Evolutionary conservation across 2,113 vertebrate species (phyloP).

Genomic region (Bothrops jararaca): DNA sequence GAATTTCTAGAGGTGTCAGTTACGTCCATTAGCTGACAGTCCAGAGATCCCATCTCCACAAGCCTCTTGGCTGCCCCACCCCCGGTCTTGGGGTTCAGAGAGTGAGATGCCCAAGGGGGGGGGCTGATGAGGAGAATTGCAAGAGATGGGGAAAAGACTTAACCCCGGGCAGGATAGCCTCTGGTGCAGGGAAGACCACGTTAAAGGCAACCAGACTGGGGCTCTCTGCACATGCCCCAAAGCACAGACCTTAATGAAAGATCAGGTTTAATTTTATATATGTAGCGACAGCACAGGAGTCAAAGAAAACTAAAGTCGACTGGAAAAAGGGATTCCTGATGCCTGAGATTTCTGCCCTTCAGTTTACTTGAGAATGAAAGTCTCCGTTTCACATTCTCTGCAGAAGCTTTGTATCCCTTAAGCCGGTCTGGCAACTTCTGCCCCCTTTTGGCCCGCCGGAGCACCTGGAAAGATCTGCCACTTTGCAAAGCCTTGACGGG

Average conservation of each 20-base stretch:
- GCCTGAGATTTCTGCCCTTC: background rate
- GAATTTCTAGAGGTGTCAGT: background rate
- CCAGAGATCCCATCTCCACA: background rate
- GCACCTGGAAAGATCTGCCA: background rate
- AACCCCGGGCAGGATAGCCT: rapidly evolving
- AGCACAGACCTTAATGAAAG: background rate
- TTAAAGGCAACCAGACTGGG: background rate
- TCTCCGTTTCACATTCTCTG: background rate
- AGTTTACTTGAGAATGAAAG: background rate
- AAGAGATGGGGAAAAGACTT: background rate
- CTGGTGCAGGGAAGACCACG: too few relatives aligned
- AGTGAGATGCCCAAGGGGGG: background rate
- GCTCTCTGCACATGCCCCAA: background rate
- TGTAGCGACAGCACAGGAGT: background rate
- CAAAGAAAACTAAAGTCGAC: background rate
- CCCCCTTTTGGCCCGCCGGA: background rate
- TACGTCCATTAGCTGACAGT: background rate
- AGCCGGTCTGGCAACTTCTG: background rate
- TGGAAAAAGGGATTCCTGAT: background rate
- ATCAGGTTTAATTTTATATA: background rate
- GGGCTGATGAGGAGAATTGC: background rate
- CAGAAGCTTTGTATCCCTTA: background rate
- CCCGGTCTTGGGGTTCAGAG: background rate
- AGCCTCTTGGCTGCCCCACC: background rate
- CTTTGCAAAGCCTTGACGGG: background rate